These are phyloP conservation scores for Agrotis clavis DNA, from an alignment of 2,888 invertebrate species.

Conservation along the genomic window DNA sequence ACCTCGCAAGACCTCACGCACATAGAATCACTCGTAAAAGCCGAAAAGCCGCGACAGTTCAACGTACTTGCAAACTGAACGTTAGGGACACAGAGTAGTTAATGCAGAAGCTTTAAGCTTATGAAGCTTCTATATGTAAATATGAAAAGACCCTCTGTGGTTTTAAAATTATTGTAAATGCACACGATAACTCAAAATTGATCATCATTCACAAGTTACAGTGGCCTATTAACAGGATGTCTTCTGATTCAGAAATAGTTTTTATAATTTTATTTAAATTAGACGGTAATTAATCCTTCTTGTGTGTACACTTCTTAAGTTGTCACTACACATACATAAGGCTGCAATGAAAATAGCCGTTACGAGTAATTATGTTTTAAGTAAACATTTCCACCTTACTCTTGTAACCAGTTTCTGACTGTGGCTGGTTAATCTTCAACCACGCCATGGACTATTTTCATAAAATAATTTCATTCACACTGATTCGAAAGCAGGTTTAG, in stretches of 20 bases:
- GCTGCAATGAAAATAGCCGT: neutral
- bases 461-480: neutral
- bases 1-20: conserved; percentile 58
- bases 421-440: neutral
- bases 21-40: conserved; percentile 63
- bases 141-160: no score
- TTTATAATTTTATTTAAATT: neutral
- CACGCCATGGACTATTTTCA: neutral
- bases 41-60: conserved; percentile 62
- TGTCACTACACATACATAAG: neutral
- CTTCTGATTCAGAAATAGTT: neutral
- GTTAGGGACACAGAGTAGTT: neutral
- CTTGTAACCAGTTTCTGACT: neutral
- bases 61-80: conserved; percentile 50
- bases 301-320: neutral
- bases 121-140: neutral
- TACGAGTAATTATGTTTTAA: neutral
- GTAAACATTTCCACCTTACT: no score
- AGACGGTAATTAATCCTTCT: neutral
- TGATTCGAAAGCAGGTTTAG: no score
- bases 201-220: neutral
- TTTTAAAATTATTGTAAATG: no score
- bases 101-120: conserved; percentile 20
- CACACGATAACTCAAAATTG: no score
- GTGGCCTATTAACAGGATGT: neutral